Base-by-base conservation (phyloP, 2,888 invertebrate species). In the Spicauda simplicius region DNA sequence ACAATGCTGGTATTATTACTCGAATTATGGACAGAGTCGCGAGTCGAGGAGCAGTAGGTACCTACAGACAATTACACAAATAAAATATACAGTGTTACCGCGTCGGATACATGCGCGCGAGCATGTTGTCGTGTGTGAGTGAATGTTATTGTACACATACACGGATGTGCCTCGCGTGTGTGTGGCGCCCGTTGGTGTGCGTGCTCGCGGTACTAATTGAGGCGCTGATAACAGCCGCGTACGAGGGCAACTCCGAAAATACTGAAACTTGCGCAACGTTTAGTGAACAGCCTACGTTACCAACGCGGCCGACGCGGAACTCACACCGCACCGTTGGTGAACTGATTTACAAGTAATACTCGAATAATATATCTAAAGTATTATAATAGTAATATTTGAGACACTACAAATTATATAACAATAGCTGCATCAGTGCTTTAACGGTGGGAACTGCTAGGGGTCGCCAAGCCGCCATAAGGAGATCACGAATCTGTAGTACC, bases 221-320 rank as follows among this genome's bases (percentile, higher is more conserved):
- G 62, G 33, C 56, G 64, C 64, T 57, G 64, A 64, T 64, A 64
- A 64, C 50, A 64, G 57, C 63, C 25, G 45, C 14, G 54, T 50
- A 33, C 52, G 52, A 12, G n/a, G 37, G 60, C 50, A 25, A 30
- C 62, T 41, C 62, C 62, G 48, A 63, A 63, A 63, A 63, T 30
- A 63, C 41, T n/a, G 18, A 20, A 55, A 55, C 54, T 63, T 50
- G 18, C 60, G 30, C 30, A 63, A 55, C 25, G 52, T 37, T n/a
- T 14, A 14, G 12, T 25, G 25, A 33, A 16, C 45, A n/a, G 45
- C 45, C 45, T 5, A 6, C 45, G 37, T 37, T 37, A 37, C 37
- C 8, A 12, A 25, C n/a, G 25, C 45, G 45, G 37, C 37, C 45
- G 45, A n/a, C 16, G n/a, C 45, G 45, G n/a, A n/a, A n/a, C n/a